phyloP scores from a whole-genome alignment of 2,113 vertebrate species.

The Anolis sagrei region DNA sequence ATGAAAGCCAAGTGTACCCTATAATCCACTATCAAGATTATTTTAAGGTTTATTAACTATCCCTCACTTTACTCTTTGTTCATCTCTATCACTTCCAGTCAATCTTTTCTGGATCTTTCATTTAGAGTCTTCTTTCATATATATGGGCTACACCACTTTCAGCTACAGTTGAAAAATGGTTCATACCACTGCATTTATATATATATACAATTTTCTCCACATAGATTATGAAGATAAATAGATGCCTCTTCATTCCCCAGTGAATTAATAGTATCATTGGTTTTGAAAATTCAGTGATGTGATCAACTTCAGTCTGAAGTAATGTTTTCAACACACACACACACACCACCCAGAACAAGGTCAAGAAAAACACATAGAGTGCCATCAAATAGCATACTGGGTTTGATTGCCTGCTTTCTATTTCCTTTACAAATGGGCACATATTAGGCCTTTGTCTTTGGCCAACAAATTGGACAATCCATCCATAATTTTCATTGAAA shows the following conservation, averaged over 20 bases:
- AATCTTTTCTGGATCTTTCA: not conserved
- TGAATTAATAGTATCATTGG: not conserved
- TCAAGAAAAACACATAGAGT: not conserved
- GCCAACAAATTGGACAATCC: not conserved
- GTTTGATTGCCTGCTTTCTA: slow-evolving; percentile 34
- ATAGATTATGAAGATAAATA: not conserved
- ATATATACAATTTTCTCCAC: not conserved
- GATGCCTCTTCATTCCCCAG: too few relatives aligned
- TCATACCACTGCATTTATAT: not conserved
- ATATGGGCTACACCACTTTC: not conserved
- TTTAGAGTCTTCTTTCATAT: not conserved
- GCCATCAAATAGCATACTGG: not conserved
- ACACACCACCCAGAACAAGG: not conserved
- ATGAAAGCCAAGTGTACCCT: too few relatives aligned
- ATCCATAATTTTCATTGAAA: slow-evolving; percentile 47
- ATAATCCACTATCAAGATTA: not conserved
- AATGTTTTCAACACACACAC: not conserved
- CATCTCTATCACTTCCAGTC: not conserved
- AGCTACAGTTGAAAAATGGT: not conserved
- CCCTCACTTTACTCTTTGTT: not conserved
- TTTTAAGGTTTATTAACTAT: not conserved
- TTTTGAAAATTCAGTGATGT: not conserved
- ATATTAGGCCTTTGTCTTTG: slow-evolving; percentile 47
- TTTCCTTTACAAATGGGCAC: slow-evolving; percentile 20
- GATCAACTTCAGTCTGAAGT: not conserved